Evolutionary conservation across 2,113 vertebrate genomes (phyloP).

Genomic region (Romanogobio albipinnatus): DNA sequence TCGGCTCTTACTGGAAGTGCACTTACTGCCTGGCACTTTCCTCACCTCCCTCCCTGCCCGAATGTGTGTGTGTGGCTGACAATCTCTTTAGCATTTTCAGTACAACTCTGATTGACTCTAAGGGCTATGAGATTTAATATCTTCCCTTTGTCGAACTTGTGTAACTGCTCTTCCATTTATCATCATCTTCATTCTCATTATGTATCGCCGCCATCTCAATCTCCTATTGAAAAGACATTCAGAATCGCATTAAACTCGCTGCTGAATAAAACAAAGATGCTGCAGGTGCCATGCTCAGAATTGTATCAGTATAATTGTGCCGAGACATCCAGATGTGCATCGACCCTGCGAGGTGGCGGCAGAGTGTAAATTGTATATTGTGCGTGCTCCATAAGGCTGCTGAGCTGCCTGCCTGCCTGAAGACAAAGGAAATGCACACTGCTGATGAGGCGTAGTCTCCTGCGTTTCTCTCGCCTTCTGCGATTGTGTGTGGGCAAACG

Average conservation of each 20-base stretch:
- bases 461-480: constrained; percentile 41
- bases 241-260: background rate
- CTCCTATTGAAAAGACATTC: background rate
- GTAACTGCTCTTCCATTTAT: constrained; percentile 13
- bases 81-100: constrained; percentile 54
- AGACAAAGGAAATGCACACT: constrained; percentile 63
- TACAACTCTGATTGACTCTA: constrained; percentile 25
- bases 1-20: constrained; percentile 59
- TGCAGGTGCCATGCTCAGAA: constrained; percentile 14
- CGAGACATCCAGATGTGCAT: constrained; percentile 14
- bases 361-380: constrained; percentile 25
- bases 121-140: background rate
- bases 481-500: constrained; percentile 19
- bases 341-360: background rate
- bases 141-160: constrained; percentile 22
- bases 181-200: constrained; percentile 14
- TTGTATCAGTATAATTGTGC: background rate
- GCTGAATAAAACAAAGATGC: constrained; percentile 16
- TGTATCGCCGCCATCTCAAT: background rate
- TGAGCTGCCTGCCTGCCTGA: constrained; percentile 56
- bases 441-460: constrained; percentile 61
- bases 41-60: constrained; percentile 40
- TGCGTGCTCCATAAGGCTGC: constrained; percentile 42
- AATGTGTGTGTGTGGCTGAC: constrained; percentile 34
- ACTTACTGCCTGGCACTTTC: constrained; percentile 56